Evolutionary conservation across 2,888 invertebrate species (phyloP).

Genomic region (Idaea biselata): DNA sequence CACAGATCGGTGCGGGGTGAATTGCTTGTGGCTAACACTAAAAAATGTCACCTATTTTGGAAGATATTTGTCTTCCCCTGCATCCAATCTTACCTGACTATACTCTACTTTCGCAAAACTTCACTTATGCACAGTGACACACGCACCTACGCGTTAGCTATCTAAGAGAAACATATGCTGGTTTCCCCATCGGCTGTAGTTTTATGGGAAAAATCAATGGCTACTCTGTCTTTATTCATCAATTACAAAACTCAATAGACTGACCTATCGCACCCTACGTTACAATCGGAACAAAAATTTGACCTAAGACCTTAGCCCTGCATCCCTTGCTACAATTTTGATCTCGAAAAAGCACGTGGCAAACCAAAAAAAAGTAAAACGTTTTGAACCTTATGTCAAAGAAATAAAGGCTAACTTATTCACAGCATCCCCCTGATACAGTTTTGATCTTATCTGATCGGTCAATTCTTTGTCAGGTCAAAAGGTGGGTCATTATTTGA

Average conservation of each 20-base stretch:
- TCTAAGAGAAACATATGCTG: too few species aligned
- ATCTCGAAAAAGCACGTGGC: constrained; percentile 37
- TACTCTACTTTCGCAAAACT: too few species aligned
- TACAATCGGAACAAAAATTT: constrained; percentile 17
- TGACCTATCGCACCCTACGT: neutral
- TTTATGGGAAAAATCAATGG: too few species aligned
- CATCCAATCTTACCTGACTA: too few species aligned
- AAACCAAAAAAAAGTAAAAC: constrained; percentile 25
- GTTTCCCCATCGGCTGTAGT: too few species aligned
- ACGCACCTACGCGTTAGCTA: too few species aligned
- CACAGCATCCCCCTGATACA: constrained; percentile 47
- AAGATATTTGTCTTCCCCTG: too few species aligned
- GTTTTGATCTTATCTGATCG: constrained; percentile 47
- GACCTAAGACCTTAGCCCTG: constrained; percentile 42
- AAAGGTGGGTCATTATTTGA: constrained; percentile 11
- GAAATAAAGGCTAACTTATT: constrained; percentile 18
- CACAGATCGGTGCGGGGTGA: too few species aligned
- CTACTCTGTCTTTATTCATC: neutral
- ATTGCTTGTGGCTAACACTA: too few species aligned
- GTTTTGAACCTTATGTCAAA: neutral
- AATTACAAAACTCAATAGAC: neutral
- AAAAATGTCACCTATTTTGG: too few species aligned
- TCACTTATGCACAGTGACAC: too few species aligned
- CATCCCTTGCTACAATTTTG: constrained; percentile 55
- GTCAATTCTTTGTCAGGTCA: constrained; percentile 17